Evolutionary conservation across 2,113 vertebrate species (phyloP), one percentile per base, ranked within the genome.

Genomic region (Dendropsophus ebraccatus): DNA sequence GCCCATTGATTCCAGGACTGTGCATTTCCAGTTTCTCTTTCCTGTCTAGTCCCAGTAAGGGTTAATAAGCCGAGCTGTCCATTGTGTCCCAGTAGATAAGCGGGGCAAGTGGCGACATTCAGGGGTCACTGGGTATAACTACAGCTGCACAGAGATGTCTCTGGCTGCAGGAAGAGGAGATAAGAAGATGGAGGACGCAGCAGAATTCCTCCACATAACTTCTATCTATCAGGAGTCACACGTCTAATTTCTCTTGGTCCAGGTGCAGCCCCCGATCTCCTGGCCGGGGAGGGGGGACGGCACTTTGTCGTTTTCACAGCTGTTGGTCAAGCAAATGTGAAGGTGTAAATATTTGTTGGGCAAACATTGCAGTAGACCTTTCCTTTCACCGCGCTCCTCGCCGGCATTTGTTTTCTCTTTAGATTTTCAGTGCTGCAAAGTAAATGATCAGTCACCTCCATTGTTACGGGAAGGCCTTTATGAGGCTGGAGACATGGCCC

Each of bases 281-380:
- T n/a, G 23, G 37, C n/a, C 52, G n/a, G 19, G 11, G 35, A 9
- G 12, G 14, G 52, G 30, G 32, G 12, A 1, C 72, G 41, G 8
- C 6, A 12, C 19, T 16, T 52, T 19, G 35, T 84, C 52, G 83
- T 65, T 85, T 77, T 85, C 67, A 60, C 83, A 85, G 83, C 83
- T 85, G 83, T 69, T 86, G 58, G 67, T 37, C 37, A 45, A 21
- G 4, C 17, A 49, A 62, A 76, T 65, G 83, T 23, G 17, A 77
- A 78, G 50, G 76, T 77, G 73, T 28, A 86, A 86, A 86, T 78
- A 79, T 86, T 86, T 86, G 75, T n/a, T 23, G 30, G 28, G 35
- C 65, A 86, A 70, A 80, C 62, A 72, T 54, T 80, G 16, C 32
- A 70, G 35, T 9, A 65, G 37, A 54, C 25, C 72, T 65, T 65